Evolutionary conservation across 2,113 vertebrate genomes (phyloP), one percentile per base, ranked within the genome.

Genomic region (Otolemur garnettii): DNA sequence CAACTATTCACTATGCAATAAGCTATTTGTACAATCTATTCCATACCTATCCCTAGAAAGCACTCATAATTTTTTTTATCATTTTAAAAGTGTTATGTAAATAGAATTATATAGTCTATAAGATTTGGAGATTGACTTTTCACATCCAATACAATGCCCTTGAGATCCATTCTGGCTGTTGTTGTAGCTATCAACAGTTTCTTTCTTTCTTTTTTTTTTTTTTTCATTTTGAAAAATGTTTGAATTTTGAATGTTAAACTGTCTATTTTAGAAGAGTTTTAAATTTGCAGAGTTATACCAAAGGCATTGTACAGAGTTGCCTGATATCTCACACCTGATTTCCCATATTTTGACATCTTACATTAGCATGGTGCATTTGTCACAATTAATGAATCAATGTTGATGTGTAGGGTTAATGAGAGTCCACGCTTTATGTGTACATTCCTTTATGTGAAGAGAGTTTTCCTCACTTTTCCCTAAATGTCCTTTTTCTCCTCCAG

Each of bases 281-380:
- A 42, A 78, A 94, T 33, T 24, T 62, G 12, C 5, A 21, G 26
- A 33, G 69, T 55, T 57, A 93, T 68, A 17, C 38, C 33, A 55
- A 72, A 59, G 26, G 19, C 8, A 30, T 50, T 9, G 8, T 7
- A 24, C 5, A 17, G 66, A 28, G 57, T 38, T 45, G 38, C 53
- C 0, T 0, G 7, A 13, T 12, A n/a, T 10, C 35, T 21, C 0
- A 4, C 10, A 24, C 15, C 68, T 11, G 2, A 2, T 18, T 11
- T 4, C 24, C 77, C 53, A 21, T 26, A 2, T 42, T n/a, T 28
- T 9, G 5, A 45, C 55, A 35, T 14, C 69, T 38, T 33, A 7
- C 1, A 3, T 60, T 71, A 8, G 21, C 2, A 2, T 1, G 42
- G 30, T 5, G 7, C 3, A 6, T 68, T 59, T 21, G 64, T 53